Evolutionary conservation across 2,888 invertebrate species (phyloP).

Genomic region (Glyphotaelius pellucidus): DNA sequence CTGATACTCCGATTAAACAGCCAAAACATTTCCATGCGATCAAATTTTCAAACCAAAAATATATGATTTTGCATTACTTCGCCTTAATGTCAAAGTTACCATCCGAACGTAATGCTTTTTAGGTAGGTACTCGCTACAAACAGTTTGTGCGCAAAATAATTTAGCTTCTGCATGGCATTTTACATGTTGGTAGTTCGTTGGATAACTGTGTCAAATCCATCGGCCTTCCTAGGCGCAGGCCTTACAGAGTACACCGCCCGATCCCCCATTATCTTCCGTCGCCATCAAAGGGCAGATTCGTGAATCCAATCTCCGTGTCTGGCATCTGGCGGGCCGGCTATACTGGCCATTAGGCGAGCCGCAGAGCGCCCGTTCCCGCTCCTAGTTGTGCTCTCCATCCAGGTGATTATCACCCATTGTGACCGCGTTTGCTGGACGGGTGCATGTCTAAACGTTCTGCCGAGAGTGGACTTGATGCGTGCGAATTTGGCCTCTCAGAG

Average conservation of each 20-base stretch:
- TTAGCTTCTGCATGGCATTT: background rate
- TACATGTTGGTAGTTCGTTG: background rate
- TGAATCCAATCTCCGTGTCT: background rate
- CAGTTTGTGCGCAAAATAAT: background rate
- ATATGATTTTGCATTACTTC: too few species aligned
- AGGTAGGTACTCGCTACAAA: too few species aligned
- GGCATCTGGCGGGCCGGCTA: background rate
- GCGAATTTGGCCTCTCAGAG: background rate
- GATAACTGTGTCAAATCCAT: constrained; percentile 2
- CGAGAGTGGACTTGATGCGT: background rate
- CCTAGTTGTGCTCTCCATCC: background rate
- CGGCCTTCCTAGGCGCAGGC: background rate
- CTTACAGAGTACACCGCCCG: background rate
- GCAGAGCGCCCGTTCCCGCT: too few species aligned
- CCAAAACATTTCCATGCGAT: too few species aligned
- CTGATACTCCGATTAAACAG: too few species aligned
- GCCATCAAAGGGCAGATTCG: background rate
- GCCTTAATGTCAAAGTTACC: too few species aligned
- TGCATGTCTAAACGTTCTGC: background rate
- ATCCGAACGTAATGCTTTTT: too few species aligned
- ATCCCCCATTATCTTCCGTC: background rate
- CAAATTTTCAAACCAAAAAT: too few species aligned
- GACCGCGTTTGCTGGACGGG: background rate
- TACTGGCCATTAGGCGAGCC: background rate
- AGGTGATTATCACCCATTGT: background rate